Evolutionary conservation across 2,888 invertebrate genomes (phyloP), one percentile per base, ranked within the genome.

Genomic region (Dastarcus helophoroides): DNA sequence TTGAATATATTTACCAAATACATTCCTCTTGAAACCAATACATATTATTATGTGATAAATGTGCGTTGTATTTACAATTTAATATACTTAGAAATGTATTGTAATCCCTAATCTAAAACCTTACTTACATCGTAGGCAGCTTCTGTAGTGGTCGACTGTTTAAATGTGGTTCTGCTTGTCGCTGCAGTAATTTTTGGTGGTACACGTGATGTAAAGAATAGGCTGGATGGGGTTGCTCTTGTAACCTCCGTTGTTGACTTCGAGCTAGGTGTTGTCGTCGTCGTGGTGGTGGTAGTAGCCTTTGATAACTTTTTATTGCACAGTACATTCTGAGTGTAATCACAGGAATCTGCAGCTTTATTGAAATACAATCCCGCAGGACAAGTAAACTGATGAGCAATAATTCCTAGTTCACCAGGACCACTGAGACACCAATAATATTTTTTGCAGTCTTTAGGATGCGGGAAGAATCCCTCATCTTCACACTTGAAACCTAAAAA

Each of bases 351-450:
- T 0, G 89, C 85, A 0, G 78, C 79, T 49, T 88, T 88, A 64
- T 90, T 91, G 64, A 91, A 91, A 54, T 79, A 85, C 6, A 91
- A 64, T 14, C 89, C 81, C 33, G 90, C 86, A 3, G 91, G 91
- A 53, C 91, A 91, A 0, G 89, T 91, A 55, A 91, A 91, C 53
- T 84, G 83, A 64, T 91, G 88, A 0, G 88, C 89, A 3, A 91
- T 83, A 27, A 91, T 80, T 38, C 90, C 91, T 10, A 88, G 68
- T 50, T 88, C 83, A 1, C 89, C 84, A 1, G 89, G 81, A 3
- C 86, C 86, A 54, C 88, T 88, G 40, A 91, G 64, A 54, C 91
- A 91, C 90, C 91, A 91, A 64, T 85, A 91, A 54, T 91, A 91
- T 56, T 90, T 90, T 58, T 89, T 88, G 60, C 91, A 91, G 59